Evolutionary conservation across 2,113 vertebrate species (phyloP).

Genomic region (Muscicapa adusta): DNA sequence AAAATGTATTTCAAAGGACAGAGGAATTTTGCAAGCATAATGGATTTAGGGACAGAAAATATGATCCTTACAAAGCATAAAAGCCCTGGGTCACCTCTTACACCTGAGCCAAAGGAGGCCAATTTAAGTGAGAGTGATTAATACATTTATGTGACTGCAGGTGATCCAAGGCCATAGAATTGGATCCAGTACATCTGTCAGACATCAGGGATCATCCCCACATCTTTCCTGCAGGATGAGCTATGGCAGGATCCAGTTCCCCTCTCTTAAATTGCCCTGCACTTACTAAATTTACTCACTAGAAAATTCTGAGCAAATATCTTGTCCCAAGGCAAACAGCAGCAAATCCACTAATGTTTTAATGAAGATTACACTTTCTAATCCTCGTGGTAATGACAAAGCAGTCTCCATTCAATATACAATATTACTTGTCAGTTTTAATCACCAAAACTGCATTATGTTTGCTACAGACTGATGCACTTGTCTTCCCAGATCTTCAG

Average conservation of each 20-base stretch:
- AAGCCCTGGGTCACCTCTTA: background rate
- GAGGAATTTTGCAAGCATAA: background rate
- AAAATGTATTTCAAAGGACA: background rate
- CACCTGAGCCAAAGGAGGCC: background rate
- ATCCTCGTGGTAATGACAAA: conserved; percentile 12
- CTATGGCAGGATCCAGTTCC: background rate
- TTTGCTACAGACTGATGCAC: background rate
- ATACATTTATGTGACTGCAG: background rate
- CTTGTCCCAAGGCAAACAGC: background rate
- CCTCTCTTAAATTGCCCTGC: background rate
- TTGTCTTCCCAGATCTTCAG: background rate
- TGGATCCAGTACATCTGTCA: background rate
- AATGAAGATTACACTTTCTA: conserved; percentile 19
- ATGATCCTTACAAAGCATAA: background rate
- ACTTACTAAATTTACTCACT: background rate
- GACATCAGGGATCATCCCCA: background rate
- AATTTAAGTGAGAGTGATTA: background rate
- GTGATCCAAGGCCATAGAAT: background rate
- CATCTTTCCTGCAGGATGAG: background rate
- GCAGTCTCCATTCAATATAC: background rate
- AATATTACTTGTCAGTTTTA: conserved; percentile 40
- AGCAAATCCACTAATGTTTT: conserved; percentile 21
- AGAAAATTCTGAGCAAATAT: background rate
- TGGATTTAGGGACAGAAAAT: background rate
- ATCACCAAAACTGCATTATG: background rate